Evolutionary conservation across 2,113 vertebrate genomes (phyloP).

Genomic region (Ciconia boyciana): DNA sequence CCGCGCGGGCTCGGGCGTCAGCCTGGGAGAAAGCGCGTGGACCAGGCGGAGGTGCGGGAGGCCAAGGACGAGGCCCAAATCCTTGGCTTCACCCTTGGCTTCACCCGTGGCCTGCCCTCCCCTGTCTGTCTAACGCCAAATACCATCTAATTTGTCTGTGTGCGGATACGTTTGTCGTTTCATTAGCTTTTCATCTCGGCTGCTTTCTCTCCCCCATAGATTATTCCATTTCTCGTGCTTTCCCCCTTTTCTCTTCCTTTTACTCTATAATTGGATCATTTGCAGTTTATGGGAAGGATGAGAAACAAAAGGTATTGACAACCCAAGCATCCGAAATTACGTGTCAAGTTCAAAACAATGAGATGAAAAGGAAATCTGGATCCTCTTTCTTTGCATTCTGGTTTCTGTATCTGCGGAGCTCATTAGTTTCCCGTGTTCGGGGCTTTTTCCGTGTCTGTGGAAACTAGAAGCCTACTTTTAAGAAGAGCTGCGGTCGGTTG

Average conservation of each 20-base stretch:
- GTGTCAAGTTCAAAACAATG: not conserved
- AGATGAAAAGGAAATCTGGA: conserved; percentile 11
- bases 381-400: not conserved
- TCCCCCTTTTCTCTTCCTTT: not conserved
- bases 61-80: not conserved
- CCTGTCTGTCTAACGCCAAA: not conserved
- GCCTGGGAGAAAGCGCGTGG: not conserved
- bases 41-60: not conserved
- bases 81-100: not conserved
- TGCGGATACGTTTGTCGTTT: not conserved
- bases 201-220: not conserved
- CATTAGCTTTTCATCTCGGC: not conserved
- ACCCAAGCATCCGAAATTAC: not conserved
- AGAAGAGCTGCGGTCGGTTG: not conserved
- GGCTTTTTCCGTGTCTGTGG: not conserved
- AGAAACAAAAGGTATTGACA: conserved; percentile 42
- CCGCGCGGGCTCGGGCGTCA: rapidly evolving
- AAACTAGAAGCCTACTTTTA: not conserved
- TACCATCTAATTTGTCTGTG: rapidly evolving
- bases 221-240: not conserved
- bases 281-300: not conserved
- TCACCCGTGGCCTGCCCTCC: not conserved
- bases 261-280: conserved; percentile 17
- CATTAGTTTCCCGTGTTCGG: not conserved
- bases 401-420: not conserved